These are phyloP conservation scores for human DNA, from an alignment of 2,113 vertebrate genomes.

Conservation along the genomic window GRCh38 chr9:121272501-121273000, in stretches of 20 bases:
- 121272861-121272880: neutral
- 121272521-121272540: neutral
- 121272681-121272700: neutral
- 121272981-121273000: neutral
- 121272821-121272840: neutral
- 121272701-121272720: neutral
- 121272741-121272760: neutral
- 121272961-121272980: neutral
- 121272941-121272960: neutral
- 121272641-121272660: neutral
- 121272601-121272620: conserved; percentile 4
- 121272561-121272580: neutral
- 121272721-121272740: neutral
- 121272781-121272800: neutral
- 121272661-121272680: neutral
- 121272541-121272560: neutral
- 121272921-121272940: neutral
- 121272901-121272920: neutral
- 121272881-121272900: neutral
- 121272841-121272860: neutral
- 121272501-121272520: neutral
- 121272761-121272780: neutral
- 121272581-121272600: neutral
- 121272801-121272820: neutral
- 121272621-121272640: neutral